Base-by-base conservation (phyloP, 1,140 invertebrate genomes). In the Heliconius congener region DNA sequence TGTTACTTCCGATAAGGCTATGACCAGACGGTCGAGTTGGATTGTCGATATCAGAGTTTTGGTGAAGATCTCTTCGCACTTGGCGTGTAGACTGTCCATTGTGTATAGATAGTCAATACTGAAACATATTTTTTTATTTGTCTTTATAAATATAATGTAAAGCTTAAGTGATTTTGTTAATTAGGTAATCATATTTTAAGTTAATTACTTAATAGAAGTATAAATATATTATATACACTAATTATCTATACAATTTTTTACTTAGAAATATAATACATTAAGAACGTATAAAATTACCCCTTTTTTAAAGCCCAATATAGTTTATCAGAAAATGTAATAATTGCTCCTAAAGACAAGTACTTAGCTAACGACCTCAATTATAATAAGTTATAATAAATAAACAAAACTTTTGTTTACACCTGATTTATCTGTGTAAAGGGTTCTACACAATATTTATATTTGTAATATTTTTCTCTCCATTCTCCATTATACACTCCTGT, bases 11-110 rank as follows among this genome's bases (percentile, higher is more conserved):
- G 60, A 30, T n/a, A 81, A 50, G 1, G 81, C 79, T 1, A 82
- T 27, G 18, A 82, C 34, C n/a, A 79, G n/a, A 11, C 81, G 71
- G 1, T 79, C 74, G 1, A 77, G 42, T 4, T 72, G 72, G 16
- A 79, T 46, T 0, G 42, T 42, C 1, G 83, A 81, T 73, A 84
- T 55, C 9, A 82, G 27, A 23, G 60, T 46, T 8, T 71, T 78
- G 3, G 77, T 75, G n/a, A 84, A 72, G 3, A 19, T 78, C 55
- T 84, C 74, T 73, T 78, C 79, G 27, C 78, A 80, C 72, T 71
- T 80, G 5, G 76, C 76, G 23, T 82, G 82, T 8, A 82, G 42
- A 72, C 50, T 82, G 8, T 82, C n/a, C 39, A n/a, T 39, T 27
- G 37, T 70, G 27, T 57, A 30, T 13, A 66, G 9, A 13, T 37